phyloP scores from a whole-genome alignment of 1,140 invertebrate species.

The Archivesica marissinica region DNA sequence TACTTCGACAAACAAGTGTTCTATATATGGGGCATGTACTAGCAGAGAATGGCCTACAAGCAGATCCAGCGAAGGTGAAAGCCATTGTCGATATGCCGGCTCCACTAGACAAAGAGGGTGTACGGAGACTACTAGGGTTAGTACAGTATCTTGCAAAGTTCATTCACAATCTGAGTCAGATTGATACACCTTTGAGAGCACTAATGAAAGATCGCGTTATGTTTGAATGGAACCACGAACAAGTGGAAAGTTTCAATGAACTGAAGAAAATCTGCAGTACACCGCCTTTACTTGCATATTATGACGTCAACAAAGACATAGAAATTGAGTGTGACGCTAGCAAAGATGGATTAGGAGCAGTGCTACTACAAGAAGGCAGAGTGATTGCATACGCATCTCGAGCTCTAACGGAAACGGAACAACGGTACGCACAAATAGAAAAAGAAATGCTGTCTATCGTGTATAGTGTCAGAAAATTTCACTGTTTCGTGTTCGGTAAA shows the following conservation, averaged over 20 bases:
- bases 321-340: constrained; percentile 52
- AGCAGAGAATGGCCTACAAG: constrained; percentile 77
- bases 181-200: constrained; percentile 56
- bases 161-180: constrained; percentile 61
- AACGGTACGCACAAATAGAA: constrained; percentile 84
- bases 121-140: constrained; percentile 59
- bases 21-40: constrained; percentile 74
- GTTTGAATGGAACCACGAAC: constrained; percentile 61
- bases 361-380: constrained; percentile 69
- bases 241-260: constrained; percentile 54
- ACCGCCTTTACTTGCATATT: constrained; percentile 50
- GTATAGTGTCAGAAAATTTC: constrained; percentile 82
- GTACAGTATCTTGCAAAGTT: constrained; percentile 69
- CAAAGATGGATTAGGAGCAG: constrained; percentile 49
- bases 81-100: constrained; percentile 71
- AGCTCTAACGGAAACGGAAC: constrained; percentile 81
- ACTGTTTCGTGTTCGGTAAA: constrained; percentile 34
- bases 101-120: constrained; percentile 49
- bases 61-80: constrained; percentile 80
- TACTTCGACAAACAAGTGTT: constrained; percentile 53
- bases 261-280: constrained; percentile 48
- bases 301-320: constrained; percentile 29
- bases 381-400: constrained; percentile 83
- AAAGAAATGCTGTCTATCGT: constrained; percentile 84
- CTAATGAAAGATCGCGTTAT: constrained; percentile 52